A percentile compares a stretch with the other conserved stretches of the same genome.
Conservation (phyloP, 2,113 vertebrate species). For the Nicator chloris region DNA sequence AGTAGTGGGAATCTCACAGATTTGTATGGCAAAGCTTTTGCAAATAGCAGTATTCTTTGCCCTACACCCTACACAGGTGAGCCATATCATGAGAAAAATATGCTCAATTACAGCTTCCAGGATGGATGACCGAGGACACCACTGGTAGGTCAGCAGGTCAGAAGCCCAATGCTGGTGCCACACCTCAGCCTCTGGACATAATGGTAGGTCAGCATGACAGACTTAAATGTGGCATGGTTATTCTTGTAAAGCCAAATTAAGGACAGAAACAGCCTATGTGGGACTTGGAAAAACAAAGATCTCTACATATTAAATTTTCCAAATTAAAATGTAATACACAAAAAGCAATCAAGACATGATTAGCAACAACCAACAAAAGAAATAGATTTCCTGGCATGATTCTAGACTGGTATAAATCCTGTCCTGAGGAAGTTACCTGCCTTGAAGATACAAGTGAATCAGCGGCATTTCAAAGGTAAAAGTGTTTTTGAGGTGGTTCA, state of each 20-base stretch:
- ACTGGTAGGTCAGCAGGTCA: background rate
- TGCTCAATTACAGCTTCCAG: background rate
- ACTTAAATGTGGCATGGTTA: background rate
- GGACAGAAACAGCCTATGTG: background rate
- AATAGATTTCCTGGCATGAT: background rate
- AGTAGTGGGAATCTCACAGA: background rate
- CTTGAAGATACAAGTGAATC: background rate
- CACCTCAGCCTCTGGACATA: background rate
- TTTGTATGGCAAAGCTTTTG: background rate
- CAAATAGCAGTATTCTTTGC: background rate
- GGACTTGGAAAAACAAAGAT: background rate
- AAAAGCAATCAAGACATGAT: background rate
- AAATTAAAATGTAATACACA: background rate
- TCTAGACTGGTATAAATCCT: background rate
- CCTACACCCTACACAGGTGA: background rate
- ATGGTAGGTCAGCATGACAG: background rate
- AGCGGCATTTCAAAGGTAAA: background rate
- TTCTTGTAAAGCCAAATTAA: background rate
- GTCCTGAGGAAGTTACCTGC: background rate
- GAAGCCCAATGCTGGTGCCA: background rate
- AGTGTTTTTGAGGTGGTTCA: background rate
- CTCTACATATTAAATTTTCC: background rate
- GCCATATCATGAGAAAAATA: background rate
- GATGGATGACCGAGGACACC: background rate
- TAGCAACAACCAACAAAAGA: background rate